Evolutionary conservation across 2,797 vertebrate genomes (phyloP).

Genomic region (Enteromius treurensis): DNA sequence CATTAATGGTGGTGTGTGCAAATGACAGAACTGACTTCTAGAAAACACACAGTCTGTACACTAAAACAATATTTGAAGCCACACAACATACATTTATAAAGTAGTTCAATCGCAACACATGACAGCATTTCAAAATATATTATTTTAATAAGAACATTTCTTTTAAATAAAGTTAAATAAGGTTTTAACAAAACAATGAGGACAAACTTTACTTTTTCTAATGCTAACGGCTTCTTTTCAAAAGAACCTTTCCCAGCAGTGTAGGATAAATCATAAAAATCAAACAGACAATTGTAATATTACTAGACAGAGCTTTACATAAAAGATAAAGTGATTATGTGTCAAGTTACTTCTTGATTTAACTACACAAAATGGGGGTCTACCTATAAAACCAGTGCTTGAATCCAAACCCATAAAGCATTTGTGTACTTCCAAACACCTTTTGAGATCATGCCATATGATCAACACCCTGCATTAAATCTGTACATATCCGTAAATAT

Average conservation of each 20-base stretch:
- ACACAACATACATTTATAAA: background rate
- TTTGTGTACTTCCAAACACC: slow-evolving; percentile 29
- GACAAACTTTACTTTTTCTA: slow-evolving; percentile 14
- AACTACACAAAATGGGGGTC: slow-evolving; percentile 16
- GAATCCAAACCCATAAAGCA: slow-evolving; percentile 38
- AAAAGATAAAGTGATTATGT: slow-evolving; percentile 33
- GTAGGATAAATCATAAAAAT: slow-evolving; percentile 42
- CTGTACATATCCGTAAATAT: slow-evolving; percentile 20
- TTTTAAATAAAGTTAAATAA: slow-evolving; percentile 62
- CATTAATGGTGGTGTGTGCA: background rate
- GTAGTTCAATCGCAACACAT: background rate
- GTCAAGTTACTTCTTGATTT: slow-evolving; percentile 11
- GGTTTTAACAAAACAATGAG: slow-evolving; percentile 47
- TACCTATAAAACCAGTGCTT: slow-evolving; percentile 35
- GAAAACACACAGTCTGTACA: background rate
- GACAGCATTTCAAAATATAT: slow-evolving; percentile 61
- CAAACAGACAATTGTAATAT: slow-evolving; percentile 25
- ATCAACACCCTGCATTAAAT: slow-evolving; percentile 25
- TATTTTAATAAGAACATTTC: slow-evolving; percentile 58
- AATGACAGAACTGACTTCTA: background rate
- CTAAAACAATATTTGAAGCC: background rate
- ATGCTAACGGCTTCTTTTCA: slow-evolving; percentile 4
- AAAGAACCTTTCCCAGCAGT: slow-evolving; percentile 13
- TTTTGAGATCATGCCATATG: slow-evolving; percentile 13
- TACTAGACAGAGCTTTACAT: slow-evolving; percentile 29